Base-by-base conservation (phyloP, 2,888 invertebrate genomes). In the Limnephilus auricula region DNA sequence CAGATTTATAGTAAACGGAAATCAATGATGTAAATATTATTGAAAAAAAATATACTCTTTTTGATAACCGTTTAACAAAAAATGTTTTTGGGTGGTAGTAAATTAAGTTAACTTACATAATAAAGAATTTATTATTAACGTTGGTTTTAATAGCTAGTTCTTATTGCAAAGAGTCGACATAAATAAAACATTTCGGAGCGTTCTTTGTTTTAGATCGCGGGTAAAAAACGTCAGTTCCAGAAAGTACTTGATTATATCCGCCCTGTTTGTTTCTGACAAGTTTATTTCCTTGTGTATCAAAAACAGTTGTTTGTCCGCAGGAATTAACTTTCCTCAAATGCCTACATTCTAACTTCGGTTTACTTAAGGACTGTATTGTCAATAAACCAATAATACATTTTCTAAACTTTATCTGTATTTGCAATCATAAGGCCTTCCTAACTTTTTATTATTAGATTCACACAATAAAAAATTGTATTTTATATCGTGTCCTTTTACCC, bases 181-280 rank as follows among this genome's bases (percentile, higher is more conserved):
- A 82, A 82, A 82, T 82, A 82, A n/a, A n/a, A 34, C 37, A 82
- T 82, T 85, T 25, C 65, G 25, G 25, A 65, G 25, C 25, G 65
- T 65, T 65, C 65, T 65, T 85, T 85, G 40, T 85, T 85, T 40
- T 40, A 45, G 85, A 30, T 85, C n/a, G 85, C 32, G 82, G 32
- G 40, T 85, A 85, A 85, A 85, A 85, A 85, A 85, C 40, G 85
- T 85, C 85, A 40, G 30, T 15, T 40, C 34, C 85, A 85, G 85
- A 85, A 40, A 82, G 37, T 40, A 85, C 40, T 85, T 85, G 85
- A 40, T 85, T 85, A 85, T 37, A 12, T 30, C 85, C 85, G n/a
- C 85, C 18, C 40, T 37, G 85, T n/a, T 85, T 85, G 85, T 85
- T 85, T 40, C 40, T 37, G 85, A 85, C 85, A 85, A 85, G 85